Conservation (phyloP, 2,797 vertebrate genomes). For the Takifugu ocellatus region DNA sequence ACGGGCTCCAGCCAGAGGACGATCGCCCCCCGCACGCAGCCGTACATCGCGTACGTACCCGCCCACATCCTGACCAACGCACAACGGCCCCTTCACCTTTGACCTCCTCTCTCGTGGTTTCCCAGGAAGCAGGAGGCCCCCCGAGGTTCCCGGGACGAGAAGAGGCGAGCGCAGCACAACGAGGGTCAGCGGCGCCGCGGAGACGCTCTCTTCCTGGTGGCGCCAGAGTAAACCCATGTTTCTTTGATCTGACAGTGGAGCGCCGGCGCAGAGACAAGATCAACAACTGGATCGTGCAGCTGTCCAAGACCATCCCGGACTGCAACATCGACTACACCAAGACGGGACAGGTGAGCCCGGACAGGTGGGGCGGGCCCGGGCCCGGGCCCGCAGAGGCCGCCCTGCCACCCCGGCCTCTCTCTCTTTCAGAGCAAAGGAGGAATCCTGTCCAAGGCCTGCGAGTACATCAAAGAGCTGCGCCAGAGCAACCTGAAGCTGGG, state of each 20-base stretch:
- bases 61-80: too few relatives aligned
- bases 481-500: constrained; percentile 87
- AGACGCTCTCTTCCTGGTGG: too few relatives aligned
- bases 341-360: constrained; percentile 82
- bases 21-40: constrained; percentile 87
- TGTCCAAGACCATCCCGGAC: constrained; percentile 93
- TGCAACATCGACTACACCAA: constrained; percentile 90
- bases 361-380: too few relatives aligned
- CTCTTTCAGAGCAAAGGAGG: constrained; percentile 88
- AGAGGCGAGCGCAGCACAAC: constrained; percentile 68
- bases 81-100: not conserved
- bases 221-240: too few relatives aligned
- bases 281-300: constrained; percentile 95
- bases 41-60: constrained; percentile 83
- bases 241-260: constrained; percentile 77
- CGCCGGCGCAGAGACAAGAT: constrained; percentile 91
- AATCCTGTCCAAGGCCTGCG: constrained; percentile 93
- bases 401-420: too few relatives aligned
- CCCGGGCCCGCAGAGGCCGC: not conserved
- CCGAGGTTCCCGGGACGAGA: constrained; percentile 63
- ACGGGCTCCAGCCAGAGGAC: constrained; percentile 85
- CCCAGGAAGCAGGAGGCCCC: constrained; percentile 66
- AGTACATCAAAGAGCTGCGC: constrained; percentile 92
- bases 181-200: constrained; percentile 45
- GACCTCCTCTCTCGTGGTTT: not conserved